phyloP scores from a whole-genome alignment of 2,888 invertebrate species.

The Caenorhabditis drosophilae region DNA sequence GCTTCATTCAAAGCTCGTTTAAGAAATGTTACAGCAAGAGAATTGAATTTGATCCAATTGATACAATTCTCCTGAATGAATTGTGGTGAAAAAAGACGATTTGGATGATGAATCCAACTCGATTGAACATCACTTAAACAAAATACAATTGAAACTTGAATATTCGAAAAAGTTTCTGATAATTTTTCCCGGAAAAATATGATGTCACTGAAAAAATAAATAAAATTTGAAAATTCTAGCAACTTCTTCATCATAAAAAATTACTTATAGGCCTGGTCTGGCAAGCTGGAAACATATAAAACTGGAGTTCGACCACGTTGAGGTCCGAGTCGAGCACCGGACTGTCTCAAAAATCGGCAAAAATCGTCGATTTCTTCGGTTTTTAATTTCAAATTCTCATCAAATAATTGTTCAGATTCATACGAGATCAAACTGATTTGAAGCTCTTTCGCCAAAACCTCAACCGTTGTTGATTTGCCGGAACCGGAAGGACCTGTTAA shows the following conservation, averaged over 20 bases:
- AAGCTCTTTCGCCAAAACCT: slow-evolving; percentile 17
- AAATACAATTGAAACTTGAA: slow-evolving; percentile 18
- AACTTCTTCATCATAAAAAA: not conserved
- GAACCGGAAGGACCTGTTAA: slow-evolving; percentile 28
- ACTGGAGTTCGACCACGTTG: slow-evolving; percentile 3
- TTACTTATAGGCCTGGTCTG: slow-evolving; percentile 25
- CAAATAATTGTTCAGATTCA: slow-evolving; percentile 10
- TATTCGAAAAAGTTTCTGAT: not conserved
- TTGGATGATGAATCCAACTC: slow-evolving; percentile 22
- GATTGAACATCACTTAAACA: slow-evolving; percentile 23
- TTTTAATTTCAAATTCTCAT: slow-evolving; percentile 10
- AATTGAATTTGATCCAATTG: slow-evolving; percentile 14
- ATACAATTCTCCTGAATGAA: slow-evolving; percentile 11
- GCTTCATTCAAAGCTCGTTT: slow-evolving; percentile 21
- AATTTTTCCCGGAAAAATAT: slow-evolving; percentile 10
- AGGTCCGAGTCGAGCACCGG: slow-evolving; percentile 3
- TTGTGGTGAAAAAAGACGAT: slow-evolving; percentile 9
- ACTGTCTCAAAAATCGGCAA: slow-evolving; percentile 12
- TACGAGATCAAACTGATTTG: slow-evolving; percentile 18
- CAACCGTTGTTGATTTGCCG: slow-evolving; percentile 31
- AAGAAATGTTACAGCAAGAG: slow-evolving; percentile 23
- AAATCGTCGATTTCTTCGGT: slow-evolving; percentile 6
- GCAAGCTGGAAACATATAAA: slow-evolving; percentile 13
- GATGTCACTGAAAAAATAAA: slow-evolving; percentile 12
- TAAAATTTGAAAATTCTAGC: not conserved